Conservation (phyloP, 2,113 vertebrate species). For the Marcusenius ussheri region DNA sequence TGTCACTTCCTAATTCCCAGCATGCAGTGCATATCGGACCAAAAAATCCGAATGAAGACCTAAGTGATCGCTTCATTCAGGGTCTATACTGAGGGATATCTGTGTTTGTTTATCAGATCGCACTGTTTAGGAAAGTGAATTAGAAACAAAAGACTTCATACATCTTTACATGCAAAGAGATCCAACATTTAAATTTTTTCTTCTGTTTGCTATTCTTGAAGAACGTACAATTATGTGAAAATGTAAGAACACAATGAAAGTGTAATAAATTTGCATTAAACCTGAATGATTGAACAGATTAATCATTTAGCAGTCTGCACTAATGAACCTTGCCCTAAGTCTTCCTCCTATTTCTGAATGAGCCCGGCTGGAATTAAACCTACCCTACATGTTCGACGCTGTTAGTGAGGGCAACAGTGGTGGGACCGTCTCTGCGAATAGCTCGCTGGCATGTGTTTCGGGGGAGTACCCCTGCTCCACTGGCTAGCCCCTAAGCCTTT, state of each 20-base stretch:
- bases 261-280: not conserved
- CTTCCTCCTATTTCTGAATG: not conserved
- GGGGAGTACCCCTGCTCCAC: not conserved
- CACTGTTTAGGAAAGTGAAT: not conserved
- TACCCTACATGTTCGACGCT: not conserved
- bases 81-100: not conserved
- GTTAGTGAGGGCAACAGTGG: not conserved
- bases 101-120: not conserved
- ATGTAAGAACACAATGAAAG: not conserved
- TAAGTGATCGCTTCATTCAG: not conserved
- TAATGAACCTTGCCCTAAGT: not conserved
- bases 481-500: not conserved
- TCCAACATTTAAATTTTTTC: not conserved
- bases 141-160: not conserved
- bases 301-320: not conserved
- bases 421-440: not conserved
- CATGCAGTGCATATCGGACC: not conserved
- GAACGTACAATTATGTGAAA: not conserved
- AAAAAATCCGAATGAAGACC: not conserved
- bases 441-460: not conserved
- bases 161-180: not conserved
- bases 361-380: constrained; percentile 3
- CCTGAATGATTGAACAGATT: not conserved
- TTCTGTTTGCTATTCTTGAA: not conserved
- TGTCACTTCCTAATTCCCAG: constrained; percentile 16